Base-by-base conservation (phyloP, 2,797 vertebrate genomes). In the Enteromius thamalakanensis region DNA sequence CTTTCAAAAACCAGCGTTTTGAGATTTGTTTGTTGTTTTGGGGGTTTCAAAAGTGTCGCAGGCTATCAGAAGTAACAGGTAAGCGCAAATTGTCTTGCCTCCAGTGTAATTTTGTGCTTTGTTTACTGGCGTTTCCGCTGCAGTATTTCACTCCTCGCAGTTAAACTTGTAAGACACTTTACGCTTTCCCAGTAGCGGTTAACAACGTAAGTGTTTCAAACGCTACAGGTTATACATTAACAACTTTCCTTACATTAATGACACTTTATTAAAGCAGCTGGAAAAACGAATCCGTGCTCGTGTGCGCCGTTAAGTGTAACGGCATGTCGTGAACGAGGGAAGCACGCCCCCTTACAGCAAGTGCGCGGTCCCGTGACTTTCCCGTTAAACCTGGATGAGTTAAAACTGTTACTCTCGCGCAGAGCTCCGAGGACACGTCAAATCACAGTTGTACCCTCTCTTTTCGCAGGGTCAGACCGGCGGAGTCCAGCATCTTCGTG, bases 341-440 rank as follows among this genome's bases (percentile, higher is more conserved):
- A 87, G 88, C 82, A 82, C 89, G 88, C 89, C 89, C 88, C 86
- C 86, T 88, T 87, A 86, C 85, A 84, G 87, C 74, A 49, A 75
- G 81, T 64, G 84, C 84, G 37, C 86, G 74, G 78, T 76, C 83
- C 72, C 47, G 83, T 65, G 79, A 32, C 23, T 69, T 80, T 17
- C 60, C 49, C 7, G 68, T 84, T 71, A 55, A 42, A 80, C 77
- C 71, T 55, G 70, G 47, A 6, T 58, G 70, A 76, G 78, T 76
- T 64, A 58, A 84, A 76, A 60, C 79, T 69, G 83, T 45, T 45
- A 67, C 60, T 32, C 58, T 80, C 84, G 6, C 21, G 37, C 17
- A 70, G 67, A 79, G 45, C 71, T 58, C 80, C 49, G 84, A 74
- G 79, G 68, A 80, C 78, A 47, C 37, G 49, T 76, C 71, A 51